Conservation (phyloP, 2,888 invertebrate genomes). For the Scaptodrosophila latifasciaeformis region DNA sequence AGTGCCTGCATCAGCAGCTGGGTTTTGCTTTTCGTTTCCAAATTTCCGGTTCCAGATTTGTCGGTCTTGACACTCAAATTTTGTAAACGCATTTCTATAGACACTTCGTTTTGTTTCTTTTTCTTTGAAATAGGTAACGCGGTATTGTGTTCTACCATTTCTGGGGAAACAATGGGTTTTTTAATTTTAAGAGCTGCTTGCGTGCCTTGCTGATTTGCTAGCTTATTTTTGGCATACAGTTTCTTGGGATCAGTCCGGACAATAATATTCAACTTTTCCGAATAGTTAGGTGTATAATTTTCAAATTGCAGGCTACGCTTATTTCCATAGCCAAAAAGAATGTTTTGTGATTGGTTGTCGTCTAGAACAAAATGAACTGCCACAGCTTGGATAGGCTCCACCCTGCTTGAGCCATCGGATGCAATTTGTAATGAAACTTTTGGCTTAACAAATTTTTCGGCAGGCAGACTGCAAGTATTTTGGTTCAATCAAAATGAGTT, state of each 20-base stretch:
- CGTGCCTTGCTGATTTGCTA: slow-evolving; percentile 27
- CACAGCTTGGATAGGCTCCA: slow-evolving; percentile 78
- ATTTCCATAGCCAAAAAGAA: slow-evolving; percentile 79
- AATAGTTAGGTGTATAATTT: slow-evolving; percentile 77
- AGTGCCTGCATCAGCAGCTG: slow-evolving; percentile 89
- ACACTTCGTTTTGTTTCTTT: slow-evolving; percentile 73
- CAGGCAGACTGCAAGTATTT: slow-evolving; percentile 55
- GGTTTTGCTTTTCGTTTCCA: slow-evolving; percentile 83
- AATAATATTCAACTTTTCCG: slow-evolving; percentile 77
- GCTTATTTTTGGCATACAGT: slow-evolving; percentile 44
- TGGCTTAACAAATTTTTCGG: slow-evolving; percentile 80
- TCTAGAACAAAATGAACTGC: slow-evolving; percentile 73
- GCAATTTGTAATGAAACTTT: slow-evolving; percentile 79
- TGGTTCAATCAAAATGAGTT: too few species aligned
- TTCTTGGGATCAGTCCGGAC: slow-evolving; percentile 72
- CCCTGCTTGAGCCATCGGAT: slow-evolving; percentile 76
- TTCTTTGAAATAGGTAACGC: slow-evolving; percentile 58
- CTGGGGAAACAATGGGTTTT: slow-evolving; percentile 58
- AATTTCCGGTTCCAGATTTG: slow-evolving; percentile 52
- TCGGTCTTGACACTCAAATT: slow-evolving; percentile 82
- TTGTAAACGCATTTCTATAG: slow-evolving; percentile 88
- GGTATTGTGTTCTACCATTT: slow-evolving; percentile 68
- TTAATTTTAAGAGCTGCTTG: slow-evolving; percentile 56
- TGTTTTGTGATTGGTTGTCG: slow-evolving; percentile 70
- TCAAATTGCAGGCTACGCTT: slow-evolving; percentile 79